These are phyloP conservation scores for Panagrolaimus sp. DNA, from an alignment of 1,140 invertebrate species.

Conservation along the genomic window DNA sequence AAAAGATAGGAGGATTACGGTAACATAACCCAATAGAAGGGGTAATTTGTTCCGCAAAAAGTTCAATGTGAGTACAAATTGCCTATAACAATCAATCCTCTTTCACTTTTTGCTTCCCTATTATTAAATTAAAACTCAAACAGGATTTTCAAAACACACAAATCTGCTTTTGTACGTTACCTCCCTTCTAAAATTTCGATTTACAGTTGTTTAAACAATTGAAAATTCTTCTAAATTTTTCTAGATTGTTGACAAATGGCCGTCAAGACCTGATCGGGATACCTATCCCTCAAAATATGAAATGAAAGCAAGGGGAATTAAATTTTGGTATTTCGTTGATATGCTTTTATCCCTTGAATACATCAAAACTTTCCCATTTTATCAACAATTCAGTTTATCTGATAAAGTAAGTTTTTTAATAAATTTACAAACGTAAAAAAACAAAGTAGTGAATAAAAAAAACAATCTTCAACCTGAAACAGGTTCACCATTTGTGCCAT, in stretches of 20 bases:
- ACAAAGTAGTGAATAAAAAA: background rate
- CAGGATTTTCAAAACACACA: too few species aligned
- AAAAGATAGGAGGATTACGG: too few species aligned
- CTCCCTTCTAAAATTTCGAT: too few species aligned
- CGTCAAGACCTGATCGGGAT: background rate
- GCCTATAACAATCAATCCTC: too few species aligned
- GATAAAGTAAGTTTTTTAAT: slow-evolving; percentile 14
- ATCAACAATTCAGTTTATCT: background rate
- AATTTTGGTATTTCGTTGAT: slow-evolving; percentile 8
- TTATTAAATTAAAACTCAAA: too few species aligned
- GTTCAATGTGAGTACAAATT: too few species aligned
- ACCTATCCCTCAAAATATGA: background rate
- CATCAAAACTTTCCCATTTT: slow-evolving; percentile 1
- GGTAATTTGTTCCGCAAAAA: too few species aligned
- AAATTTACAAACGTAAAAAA: background rate
- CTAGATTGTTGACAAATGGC: background rate
- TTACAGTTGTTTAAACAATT: too few species aligned
- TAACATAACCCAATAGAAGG: too few species aligned
- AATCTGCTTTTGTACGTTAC: background rate
- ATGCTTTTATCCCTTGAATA: background rate
- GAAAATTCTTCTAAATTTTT: too few species aligned
- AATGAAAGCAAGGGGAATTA: background rate
- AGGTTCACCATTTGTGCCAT: background rate
- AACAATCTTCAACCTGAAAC: background rate
- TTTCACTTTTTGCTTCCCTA: too few species aligned